These are phyloP conservation scores for Camponotus fellah DNA, from an alignment of 2,888 invertebrate species.

Conservation along the genomic window DNA sequence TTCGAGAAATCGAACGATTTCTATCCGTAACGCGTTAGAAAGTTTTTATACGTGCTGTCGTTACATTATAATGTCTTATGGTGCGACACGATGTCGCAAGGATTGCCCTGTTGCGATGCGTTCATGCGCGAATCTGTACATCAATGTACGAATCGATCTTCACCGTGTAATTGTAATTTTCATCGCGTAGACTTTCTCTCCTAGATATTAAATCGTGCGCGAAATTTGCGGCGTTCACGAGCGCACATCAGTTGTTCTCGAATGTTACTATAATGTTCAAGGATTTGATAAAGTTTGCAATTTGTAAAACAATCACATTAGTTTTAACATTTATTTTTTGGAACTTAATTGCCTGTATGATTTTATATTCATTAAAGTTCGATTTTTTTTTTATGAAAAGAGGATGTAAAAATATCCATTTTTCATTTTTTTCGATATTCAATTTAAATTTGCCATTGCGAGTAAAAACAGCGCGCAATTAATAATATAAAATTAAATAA, in stretches of 20 bases:
- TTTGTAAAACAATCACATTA: too few relatives aligned
- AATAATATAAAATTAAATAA: too few relatives aligned
- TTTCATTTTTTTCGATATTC: not conserved
- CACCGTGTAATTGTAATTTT: slow-evolving; percentile 45
- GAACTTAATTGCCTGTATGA: too few relatives aligned
- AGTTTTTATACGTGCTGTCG: slow-evolving; percentile 45
- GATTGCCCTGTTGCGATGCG: slow-evolving; percentile 7
- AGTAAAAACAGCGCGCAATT: not conserved
- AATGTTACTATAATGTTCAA: not conserved
- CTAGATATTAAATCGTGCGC: slow-evolving; percentile 32
- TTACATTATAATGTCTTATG: slow-evolving; percentile 37
- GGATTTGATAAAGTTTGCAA: not conserved
- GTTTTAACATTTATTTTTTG: too few relatives aligned
- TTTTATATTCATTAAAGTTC: too few relatives aligned
- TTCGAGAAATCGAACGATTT: slow-evolving; percentile 56
- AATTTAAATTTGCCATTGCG: not conserved
- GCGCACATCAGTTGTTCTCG: not conserved
- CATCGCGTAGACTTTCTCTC: slow-evolving; percentile 57
- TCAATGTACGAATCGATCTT: slow-evolving; percentile 41
- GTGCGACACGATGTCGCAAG: slow-evolving; percentile 30
- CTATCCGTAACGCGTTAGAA: slow-evolving; percentile 64
- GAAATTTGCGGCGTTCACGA: slow-evolving; percentile 14
- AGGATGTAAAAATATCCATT: not conserved
- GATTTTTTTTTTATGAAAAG: not conserved
- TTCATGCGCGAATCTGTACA: slow-evolving; percentile 25